phyloP scores from a whole-genome alignment of 2,113 vertebrate genomes.

The Campylorhamphus procurvoides region DNA sequence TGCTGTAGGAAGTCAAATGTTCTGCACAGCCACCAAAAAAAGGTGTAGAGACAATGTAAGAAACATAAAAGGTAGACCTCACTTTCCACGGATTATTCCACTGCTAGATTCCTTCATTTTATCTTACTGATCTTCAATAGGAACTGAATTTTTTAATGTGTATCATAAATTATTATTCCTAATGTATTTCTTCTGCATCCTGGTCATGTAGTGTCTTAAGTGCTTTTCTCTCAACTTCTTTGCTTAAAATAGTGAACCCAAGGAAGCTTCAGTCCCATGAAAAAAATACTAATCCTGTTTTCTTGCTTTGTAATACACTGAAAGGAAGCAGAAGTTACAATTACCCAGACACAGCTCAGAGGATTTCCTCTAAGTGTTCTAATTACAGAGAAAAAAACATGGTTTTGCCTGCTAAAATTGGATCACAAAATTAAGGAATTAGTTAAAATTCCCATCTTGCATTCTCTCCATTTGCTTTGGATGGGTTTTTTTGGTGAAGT shows the following conservation, averaged over 20 bases:
- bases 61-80: background rate
- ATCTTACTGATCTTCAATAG: background rate
- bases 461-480: background rate
- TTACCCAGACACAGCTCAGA: background rate
- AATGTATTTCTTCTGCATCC: background rate
- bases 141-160: background rate
- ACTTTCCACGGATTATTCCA: background rate
- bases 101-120: background rate
- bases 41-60: background rate
- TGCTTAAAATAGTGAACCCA: background rate
- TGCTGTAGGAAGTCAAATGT: background rate
- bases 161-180: background rate
- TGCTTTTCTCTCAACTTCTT: background rate
- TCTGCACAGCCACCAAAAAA: background rate
- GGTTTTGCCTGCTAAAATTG: background rate
- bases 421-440: background rate
- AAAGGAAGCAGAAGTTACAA: background rate
- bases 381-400: background rate
- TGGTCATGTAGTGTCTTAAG: background rate
- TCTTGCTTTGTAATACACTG: background rate
- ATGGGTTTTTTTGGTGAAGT: background rate
- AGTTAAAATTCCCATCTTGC: background rate
- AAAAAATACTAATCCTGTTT: background rate
- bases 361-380: background rate
- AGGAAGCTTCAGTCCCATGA: background rate